phyloP scores from a whole-genome alignment of 2,888 invertebrate species.

The Caenorhabditis sinica region DNA sequence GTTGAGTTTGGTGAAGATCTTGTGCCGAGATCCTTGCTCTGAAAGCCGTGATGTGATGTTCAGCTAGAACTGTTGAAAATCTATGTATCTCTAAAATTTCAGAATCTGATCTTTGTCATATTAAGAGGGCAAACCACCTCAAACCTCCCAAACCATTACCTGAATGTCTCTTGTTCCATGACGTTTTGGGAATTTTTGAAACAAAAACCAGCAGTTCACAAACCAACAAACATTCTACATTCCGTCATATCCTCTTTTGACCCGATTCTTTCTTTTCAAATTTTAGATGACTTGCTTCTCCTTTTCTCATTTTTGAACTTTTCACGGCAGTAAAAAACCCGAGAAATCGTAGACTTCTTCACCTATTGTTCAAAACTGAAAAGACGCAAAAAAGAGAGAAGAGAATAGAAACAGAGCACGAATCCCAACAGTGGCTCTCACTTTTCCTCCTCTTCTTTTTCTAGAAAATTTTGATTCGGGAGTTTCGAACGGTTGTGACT shows the following conservation, averaged over 20 bases:
- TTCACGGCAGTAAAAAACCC: conserved; percentile 13
- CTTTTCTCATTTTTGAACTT: conserved; percentile 40
- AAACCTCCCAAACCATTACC: not conserved
- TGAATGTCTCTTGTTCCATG: not conserved
- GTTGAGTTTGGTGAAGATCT: no score
- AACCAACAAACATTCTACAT: conserved; percentile 34
- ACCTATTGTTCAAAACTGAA: conserved; percentile 32
- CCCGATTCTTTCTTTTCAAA: conserved; percentile 17
- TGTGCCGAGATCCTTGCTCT: no score
- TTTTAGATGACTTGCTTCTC: conserved; percentile 23
- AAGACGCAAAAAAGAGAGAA: not conserved
- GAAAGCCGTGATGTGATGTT: no score
- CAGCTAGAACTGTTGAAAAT: no score
- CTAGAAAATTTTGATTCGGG: not conserved
- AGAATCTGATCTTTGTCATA: no score
- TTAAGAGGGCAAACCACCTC: no score
- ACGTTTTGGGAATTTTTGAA: conserved; percentile 15
- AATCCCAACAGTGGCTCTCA: not conserved
- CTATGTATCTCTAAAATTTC: no score
- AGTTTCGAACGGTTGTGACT: not conserved
- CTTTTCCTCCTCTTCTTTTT: conserved; percentile 11
- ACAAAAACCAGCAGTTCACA: conserved; percentile 5
- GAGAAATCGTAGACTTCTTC: conserved; percentile 19
- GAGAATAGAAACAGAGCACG: not conserved
- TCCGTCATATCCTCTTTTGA: conserved; percentile 23